Percentiles rank a stretch among this genome's conserved stretches.
Conservation (phyloP, 1,140 invertebrate species). For the Sitodiplosis mosellana region DNA sequence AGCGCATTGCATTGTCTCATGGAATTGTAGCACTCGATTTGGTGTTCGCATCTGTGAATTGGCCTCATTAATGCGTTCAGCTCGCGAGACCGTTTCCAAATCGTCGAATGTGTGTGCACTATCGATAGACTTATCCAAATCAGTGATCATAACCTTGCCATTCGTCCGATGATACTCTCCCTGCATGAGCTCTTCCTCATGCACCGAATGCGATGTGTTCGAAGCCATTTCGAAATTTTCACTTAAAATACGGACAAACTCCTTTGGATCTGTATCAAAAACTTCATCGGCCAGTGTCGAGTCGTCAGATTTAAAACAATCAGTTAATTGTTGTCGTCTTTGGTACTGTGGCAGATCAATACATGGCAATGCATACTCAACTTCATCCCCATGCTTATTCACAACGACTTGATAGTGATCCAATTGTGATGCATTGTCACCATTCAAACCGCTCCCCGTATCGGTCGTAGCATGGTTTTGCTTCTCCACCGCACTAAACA, state of each 20-base stretch:
- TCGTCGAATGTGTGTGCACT: neutral
- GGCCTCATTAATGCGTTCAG: too few species aligned
- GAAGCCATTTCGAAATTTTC: neutral
- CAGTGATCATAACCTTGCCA: neutral
- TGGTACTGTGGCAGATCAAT: neutral
- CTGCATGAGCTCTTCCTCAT: neutral
- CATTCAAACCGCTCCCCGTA: neutral
- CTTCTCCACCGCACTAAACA: too few species aligned
- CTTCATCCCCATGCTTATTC: constrained; percentile 4
- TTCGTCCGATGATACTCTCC: neutral
- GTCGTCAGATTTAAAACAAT: neutral
- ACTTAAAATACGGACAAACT: neutral
- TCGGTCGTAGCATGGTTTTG: neutral
- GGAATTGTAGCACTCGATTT: too few species aligned
- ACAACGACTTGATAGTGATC: constrained; percentile 2
- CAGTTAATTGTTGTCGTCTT: neutral
- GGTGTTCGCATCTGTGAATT: too few species aligned
- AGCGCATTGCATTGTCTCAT: too few species aligned
- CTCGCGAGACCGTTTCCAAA: too few species aligned
- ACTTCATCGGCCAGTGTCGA: neutral
- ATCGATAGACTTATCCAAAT: constrained; percentile 4
- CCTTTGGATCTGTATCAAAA: neutral
- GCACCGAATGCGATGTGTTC: neutral
- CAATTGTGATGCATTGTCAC: neutral
- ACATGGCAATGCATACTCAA: constrained; percentile 5